Evolutionary conservation across 2,113 vertebrate genomes (phyloP), one percentile per base, ranked within the genome.

Genomic region (Struthio camelus): DNA sequence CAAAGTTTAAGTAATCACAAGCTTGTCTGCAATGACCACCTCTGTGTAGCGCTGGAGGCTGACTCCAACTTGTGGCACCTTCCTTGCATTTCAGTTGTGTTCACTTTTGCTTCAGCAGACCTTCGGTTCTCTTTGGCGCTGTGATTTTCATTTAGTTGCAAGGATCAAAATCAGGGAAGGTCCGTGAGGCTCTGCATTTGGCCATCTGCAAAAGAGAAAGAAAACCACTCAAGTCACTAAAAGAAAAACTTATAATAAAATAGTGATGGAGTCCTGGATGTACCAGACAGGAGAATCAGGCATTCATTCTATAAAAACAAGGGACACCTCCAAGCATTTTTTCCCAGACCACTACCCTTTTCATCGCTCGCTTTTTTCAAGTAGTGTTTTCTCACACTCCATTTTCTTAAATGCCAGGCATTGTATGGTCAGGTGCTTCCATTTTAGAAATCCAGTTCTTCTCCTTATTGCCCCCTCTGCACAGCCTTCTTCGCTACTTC

Each of bases 321-420:
- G 51, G 91, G 69, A 88, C 42, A 75, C 8, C 4, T 32, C 48
- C 65, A 76, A 0, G 0, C 6, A 2, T 16, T 48, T 50, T 54
- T 51, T 62, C 79, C 73, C 56, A 80, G 73, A 85, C 53, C 40
- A 30, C 70, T 79, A 46, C 75, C 40, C 36, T 87, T 87, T 69
- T 86, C 42, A 83, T 40, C 36, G 59, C 71, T 75, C 80, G 66
- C 53, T 80, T 93, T 95, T 95, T 87, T 77, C 62, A 80, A 93
- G 75, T 15, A 28, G 16, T 8, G 14, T 78, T 76, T 58, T 82
- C 87, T 96, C 4, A 8, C 6, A 5, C 59, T 76, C n/a, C 28
- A 30, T 46, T 88, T 92, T 51, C 61, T 81, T 10, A 88, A 88
- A 32, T 16, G 36, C 25, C 50, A 91, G 40, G 40, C 32, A 0